phyloP scores from a whole-genome alignment of 2,113 vertebrate species.

The Galemys pyrenaicus region DNA sequence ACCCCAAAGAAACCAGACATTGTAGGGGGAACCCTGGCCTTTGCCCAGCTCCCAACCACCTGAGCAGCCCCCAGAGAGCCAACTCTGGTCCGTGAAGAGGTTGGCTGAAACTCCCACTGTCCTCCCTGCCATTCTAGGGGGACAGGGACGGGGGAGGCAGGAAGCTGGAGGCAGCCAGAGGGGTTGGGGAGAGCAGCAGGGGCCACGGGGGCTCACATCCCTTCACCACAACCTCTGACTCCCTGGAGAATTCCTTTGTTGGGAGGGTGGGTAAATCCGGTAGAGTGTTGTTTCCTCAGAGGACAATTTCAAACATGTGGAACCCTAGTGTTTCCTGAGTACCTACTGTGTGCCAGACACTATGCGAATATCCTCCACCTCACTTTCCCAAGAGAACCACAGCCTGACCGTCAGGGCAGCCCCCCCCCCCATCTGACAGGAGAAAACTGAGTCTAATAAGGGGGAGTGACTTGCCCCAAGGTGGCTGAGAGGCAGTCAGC shows the following conservation, averaged over 20 bases:
- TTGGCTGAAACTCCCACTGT: neutral
- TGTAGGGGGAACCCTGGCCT: neutral
- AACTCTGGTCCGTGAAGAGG: neutral
- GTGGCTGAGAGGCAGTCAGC: neutral
- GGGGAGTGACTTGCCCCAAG: neutral
- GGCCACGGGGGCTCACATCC: neutral
- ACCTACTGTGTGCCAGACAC: too few relatives aligned
- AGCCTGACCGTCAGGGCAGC: neutral
- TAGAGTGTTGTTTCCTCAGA: neutral
- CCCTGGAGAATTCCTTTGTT: neutral
- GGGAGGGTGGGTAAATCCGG: neutral
- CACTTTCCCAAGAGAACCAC: neutral
- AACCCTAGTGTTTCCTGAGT: neutral
- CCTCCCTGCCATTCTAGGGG: neutral
- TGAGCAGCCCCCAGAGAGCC: neutral
- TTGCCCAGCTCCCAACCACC: neutral
- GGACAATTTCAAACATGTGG: neutral
- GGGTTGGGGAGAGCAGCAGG: rapidly evolving
- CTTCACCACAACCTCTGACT: neutral
- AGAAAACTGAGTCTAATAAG: neutral
- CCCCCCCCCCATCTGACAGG: neutral
- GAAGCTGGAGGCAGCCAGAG: neutral
- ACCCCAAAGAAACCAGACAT: neutral
- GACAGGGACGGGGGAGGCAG: neutral
- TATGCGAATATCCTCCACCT: neutral